Percentiles rank a stretch among this genome's conserved stretches.
These are phyloP conservation scores for Lampropteryx suffumata DNA, from an alignment of 2,888 invertebrate genomes.

Conservation along the genomic window DNA sequence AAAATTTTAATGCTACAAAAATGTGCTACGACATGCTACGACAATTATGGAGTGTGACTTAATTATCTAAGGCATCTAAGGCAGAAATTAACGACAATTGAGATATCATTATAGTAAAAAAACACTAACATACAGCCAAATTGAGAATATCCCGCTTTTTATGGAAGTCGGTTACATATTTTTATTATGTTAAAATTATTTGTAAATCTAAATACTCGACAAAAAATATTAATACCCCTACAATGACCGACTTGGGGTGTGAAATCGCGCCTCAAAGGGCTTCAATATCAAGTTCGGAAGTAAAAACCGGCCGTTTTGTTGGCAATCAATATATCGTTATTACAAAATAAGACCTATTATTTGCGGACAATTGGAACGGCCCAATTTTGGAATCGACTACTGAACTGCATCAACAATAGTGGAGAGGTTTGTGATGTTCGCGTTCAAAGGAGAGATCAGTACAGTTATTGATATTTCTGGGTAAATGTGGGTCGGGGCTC, in stretches of 20 bases:
- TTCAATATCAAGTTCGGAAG: slow-evolving; percentile 50
- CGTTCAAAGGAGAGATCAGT: slow-evolving; percentile 42
- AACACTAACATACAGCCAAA: no score
- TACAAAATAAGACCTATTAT: slow-evolving; percentile 50
- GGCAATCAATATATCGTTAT: slow-evolving; percentile 52
- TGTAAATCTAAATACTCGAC: slow-evolving; percentile 14
- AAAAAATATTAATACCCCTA: slow-evolving; percentile 27
- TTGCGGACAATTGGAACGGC: slow-evolving; percentile 62
- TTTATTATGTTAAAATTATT: no score
- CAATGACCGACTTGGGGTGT: slow-evolving; percentile 40
- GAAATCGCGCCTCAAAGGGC: slow-evolving; percentile 48
- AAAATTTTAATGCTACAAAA: no score
- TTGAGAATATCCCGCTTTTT: no score
- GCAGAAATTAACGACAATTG: no score
- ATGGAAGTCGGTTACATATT: no score
- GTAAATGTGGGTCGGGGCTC: slow-evolving; percentile 45
- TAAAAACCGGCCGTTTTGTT: slow-evolving; percentile 41
- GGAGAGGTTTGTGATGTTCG: slow-evolving; percentile 36
- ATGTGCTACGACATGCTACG: no score
- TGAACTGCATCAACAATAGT: slow-evolving; percentile 37
- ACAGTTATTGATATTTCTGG: slow-evolving; percentile 64
- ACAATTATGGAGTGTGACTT: no score
- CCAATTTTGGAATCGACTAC: slow-evolving; percentile 63
- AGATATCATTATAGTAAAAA: no score
- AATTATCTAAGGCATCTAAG: no score